Evolutionary conservation across 2,888 invertebrate genomes (phyloP).

Genomic region (Psylliodes chrysocephalus): DNA sequence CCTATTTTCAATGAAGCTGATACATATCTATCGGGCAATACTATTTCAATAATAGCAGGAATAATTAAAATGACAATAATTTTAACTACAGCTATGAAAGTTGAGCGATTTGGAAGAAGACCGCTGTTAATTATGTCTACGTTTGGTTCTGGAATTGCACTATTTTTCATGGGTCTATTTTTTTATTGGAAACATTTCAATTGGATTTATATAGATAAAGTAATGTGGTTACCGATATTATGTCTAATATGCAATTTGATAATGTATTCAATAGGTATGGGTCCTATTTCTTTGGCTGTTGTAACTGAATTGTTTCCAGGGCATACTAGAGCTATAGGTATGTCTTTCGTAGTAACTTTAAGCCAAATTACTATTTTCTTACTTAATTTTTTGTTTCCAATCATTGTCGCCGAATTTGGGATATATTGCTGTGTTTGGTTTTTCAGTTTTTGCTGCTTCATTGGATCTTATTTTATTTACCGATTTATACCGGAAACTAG

Average conservation of each 20-base stretch:
- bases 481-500: constrained; percentile 26
- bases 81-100: not conserved
- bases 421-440: constrained; percentile 23
- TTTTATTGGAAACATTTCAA: not conserved
- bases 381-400: not conserved
- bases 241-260: not conserved
- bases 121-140: constrained; percentile 4
- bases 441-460: constrained; percentile 5
- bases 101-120: constrained; percentile 16
- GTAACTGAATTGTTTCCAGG: not conserved
- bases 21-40: constrained; percentile 4
- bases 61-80: not conserved
- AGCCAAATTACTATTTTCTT: not conserved
- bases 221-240: not conserved
- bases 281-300: constrained; percentile 9
- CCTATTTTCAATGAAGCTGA: constrained; percentile 19
- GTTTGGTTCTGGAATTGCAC: not conserved
- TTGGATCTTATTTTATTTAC: constrained; percentile 1
- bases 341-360: not conserved
- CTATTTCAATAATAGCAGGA: constrained; percentile 6
- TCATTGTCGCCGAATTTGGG: not conserved
- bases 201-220: too few relatives aligned
- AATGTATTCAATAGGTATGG: not conserved
- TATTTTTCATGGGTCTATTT: not conserved
- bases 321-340: not conserved